Base-by-base conservation (phyloP, 1,140 invertebrate species). In the Eufriesea mexicana region DNA sequence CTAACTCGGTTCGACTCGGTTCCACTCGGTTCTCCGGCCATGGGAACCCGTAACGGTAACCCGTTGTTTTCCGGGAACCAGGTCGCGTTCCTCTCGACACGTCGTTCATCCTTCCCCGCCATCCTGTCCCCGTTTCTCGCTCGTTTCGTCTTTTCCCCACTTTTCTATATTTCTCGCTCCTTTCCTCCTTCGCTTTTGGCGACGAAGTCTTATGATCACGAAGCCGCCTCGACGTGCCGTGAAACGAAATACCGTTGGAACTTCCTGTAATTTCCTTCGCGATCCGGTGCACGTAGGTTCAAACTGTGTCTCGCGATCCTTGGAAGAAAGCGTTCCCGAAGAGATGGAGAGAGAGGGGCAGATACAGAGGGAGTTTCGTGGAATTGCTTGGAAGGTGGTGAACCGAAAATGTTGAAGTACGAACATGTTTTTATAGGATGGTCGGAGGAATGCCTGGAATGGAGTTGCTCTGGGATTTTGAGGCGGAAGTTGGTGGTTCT, bases 21-120 rank as follows among this genome's bases (percentile, higher is more conserved):
- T 62, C 61, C 8, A 5, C 62, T 35, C 59, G 49, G n/a, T n/a
- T n/a, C n/a, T n/a, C n/a, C 35, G 74, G 51, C 66, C 72, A 67
- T 66, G 81, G 72, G 81, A 86, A 87, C 81, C 64, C 54, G 51
- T 87, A 87, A 84, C 85, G 81, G 81, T 80, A 35, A 77, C 45
- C 51, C 85, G 76, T 87, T 81, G 76, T 87, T 79, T 86, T 57
- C 81, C 76, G 55, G 54, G 81, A 77, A 87, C 28, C 75, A 49
- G 80, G 61, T 76, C 59, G 66, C 54, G 23, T 83, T 83, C 67
- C 47, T 49, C 70, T 57, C 49, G 10, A 16, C 23, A 7, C 14
- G 28, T 18, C n/a, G n/a, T 28, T 12, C 14, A 35, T 62, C 5
- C 18, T 5, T 7, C 12, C 55, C 35, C 25, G 8, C 47, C 7